Base-by-base conservation (phyloP, 2,113 vertebrate genomes). In the Progne subis region DNA sequence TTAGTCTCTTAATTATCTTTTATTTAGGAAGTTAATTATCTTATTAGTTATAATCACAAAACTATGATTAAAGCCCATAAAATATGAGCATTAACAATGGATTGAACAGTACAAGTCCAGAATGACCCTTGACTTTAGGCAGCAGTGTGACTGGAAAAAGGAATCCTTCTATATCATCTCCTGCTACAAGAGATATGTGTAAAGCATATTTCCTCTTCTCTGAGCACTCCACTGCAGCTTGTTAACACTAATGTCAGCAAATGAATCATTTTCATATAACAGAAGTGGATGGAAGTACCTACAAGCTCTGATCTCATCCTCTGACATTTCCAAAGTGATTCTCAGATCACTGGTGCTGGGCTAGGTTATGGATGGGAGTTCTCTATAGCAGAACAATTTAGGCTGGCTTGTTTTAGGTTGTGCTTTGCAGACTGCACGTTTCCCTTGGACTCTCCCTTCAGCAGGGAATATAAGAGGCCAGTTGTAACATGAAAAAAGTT, bases 51-150 rank as follows among this genome's bases (percentile, higher is more conserved):
- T 77, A 95, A 95, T 67, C 69, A 87, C 37, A 86, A 85, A 82
- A 55, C 53, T 67, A 49, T 90, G 82, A 95, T 92, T 95, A 95
- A 94, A 92, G 89, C 18, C 3, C 78, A 80, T 90, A 82, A 91
- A 68, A 85, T 41, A 56, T 69, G 52, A 78, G 69, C 65, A 92
- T 46, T 79, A 91, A 84, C 31, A 74, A 63, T 53, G 5, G 24
- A 59, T 63, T 71, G 47, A 92, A 78, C 43, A 63, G 32, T 46
- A 43, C 34, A 92, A 32, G 23, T 56, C 53, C 50, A 83, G 60
- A 81, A n/a, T 16, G 64, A 50, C 5, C 5, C 23, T 25, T 88
- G 50, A 57, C 79, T 93, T 19, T 47, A 59, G 79, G 50, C 8
- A 8, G 67, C 11, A 67, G 18, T 23, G 28, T 74, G 68, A 67